Conservation (phyloP, 2,113 vertebrate species). For the Cyprinus carpio region DNA sequence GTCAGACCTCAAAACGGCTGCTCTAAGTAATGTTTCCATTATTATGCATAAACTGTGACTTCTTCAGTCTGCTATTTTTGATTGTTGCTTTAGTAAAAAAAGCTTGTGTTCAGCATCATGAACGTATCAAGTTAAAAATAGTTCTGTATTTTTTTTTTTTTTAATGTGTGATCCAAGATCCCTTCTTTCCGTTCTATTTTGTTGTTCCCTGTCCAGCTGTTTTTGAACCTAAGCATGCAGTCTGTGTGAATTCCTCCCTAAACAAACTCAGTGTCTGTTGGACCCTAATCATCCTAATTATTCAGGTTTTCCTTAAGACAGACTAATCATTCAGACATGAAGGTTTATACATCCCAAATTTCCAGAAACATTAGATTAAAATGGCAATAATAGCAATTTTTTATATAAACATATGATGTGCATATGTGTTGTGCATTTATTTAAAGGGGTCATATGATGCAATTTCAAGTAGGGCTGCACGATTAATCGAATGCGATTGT, state of each 20-base stretch:
- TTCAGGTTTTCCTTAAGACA: background rate
- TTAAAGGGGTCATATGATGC: too few relatives aligned
- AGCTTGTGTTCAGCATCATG: background rate
- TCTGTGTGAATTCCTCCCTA: background rate
- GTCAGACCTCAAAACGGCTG: background rate
- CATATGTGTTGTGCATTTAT: too few relatives aligned
- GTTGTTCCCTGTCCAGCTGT: background rate
- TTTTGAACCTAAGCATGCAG: background rate
- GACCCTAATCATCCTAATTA: background rate
- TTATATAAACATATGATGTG: too few relatives aligned
- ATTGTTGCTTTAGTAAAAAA: constrained; percentile 6
- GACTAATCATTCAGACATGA: background rate
- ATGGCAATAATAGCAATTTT: too few relatives aligned
- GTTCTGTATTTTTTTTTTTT: background rate
- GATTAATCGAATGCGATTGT: too few relatives aligned
- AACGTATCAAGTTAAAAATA: constrained; percentile 9
- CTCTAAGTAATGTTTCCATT: background rate
- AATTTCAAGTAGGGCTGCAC: too few relatives aligned
- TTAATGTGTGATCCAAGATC: background rate
- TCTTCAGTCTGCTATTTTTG: background rate
- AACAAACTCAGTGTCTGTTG: background rate
- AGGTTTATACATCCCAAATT: too few relatives aligned
- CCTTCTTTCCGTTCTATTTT: background rate
- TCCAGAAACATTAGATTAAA: too few relatives aligned
- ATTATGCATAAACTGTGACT: constrained; percentile 12